Evolutionary conservation across 2,888 invertebrate species (phyloP).

Genomic region (Peribatodes rhomboidaria): DNA sequence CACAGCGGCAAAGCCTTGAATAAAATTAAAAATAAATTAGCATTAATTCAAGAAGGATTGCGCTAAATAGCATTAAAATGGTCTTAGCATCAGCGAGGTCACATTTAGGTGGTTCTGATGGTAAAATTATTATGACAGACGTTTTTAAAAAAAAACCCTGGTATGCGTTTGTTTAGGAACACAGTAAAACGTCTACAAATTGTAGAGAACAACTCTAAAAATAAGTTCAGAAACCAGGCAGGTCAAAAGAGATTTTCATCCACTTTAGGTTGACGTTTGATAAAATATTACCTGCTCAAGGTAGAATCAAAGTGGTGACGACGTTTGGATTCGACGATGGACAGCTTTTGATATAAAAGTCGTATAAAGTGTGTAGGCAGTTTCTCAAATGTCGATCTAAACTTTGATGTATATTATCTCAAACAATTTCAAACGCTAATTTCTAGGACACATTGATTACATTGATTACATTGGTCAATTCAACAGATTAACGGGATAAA

Average conservation of each 20-base stretch:
- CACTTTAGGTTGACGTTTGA: not conserved
- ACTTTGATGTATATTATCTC: not conserved
- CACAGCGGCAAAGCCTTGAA: constrained; percentile 22
- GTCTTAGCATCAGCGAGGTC: constrained; percentile 13
- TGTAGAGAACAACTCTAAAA: not conserved
- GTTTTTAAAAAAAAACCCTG: not conserved
- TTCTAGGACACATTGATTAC: constrained; percentile 6
- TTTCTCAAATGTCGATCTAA: not conserved
- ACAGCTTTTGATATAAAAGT: not conserved
- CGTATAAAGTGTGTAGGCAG: not conserved
- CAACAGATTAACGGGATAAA: constrained; percentile 18
- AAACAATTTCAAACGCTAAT: not conserved
- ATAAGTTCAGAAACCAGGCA: not conserved
- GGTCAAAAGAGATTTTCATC: not conserved
- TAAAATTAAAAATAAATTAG: constrained; percentile 36
- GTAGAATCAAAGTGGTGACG: not conserved
- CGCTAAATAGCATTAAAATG: constrained; percentile 28
- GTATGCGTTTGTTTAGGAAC: not conserved
- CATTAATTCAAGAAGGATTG: constrained; percentile 26
- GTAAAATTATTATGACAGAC: constrained; percentile 14
- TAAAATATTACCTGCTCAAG: not conserved
- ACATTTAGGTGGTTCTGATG: constrained; percentile 22
- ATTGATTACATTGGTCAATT: constrained; percentile 20
- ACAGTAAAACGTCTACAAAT: not conserved
- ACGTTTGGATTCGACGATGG: not conserved